Evolutionary conservation across 2,113 vertebrate species (phyloP).

Genomic region (Pygoscelis adeliae): DNA sequence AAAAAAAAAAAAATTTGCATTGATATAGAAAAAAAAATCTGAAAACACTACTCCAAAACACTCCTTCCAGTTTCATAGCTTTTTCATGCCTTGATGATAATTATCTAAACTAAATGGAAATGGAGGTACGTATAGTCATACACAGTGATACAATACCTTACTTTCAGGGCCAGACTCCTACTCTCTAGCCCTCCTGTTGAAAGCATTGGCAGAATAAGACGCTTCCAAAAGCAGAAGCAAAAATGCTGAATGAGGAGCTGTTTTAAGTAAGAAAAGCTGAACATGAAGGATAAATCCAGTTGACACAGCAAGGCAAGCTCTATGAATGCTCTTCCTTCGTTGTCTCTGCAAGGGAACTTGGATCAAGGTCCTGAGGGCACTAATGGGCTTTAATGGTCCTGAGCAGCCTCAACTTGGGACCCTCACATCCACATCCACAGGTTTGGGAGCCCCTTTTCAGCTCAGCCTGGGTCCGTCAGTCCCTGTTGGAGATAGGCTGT

Average conservation of each 20-base stretch:
- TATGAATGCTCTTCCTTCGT: background rate
- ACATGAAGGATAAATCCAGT: background rate
- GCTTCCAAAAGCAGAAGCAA: background rate
- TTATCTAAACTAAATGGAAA: background rate
- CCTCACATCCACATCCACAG: background rate
- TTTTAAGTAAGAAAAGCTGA: background rate
- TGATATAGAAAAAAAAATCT: background rate
- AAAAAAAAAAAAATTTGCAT: background rate
- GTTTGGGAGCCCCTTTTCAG: background rate
- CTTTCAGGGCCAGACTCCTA: background rate
- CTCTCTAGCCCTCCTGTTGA: background rate
- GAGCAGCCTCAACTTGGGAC: background rate
- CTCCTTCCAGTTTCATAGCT: background rate
- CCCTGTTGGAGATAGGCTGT: background rate
- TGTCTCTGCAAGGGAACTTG: background rate
- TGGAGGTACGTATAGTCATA: background rate
- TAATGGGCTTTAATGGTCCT: background rate
- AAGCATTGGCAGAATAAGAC: background rate
- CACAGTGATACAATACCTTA: background rate
- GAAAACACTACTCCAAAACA: background rate
- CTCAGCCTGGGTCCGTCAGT: background rate
- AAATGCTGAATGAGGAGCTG: background rate
- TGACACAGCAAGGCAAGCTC: background rate
- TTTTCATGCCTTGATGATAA: background rate
- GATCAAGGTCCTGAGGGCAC: background rate